Evolutionary conservation across 1,140 invertebrate species (phyloP), one percentile per base, ranked within the genome.

Genomic region (Daktulosphaira vitifoliae): DNA sequence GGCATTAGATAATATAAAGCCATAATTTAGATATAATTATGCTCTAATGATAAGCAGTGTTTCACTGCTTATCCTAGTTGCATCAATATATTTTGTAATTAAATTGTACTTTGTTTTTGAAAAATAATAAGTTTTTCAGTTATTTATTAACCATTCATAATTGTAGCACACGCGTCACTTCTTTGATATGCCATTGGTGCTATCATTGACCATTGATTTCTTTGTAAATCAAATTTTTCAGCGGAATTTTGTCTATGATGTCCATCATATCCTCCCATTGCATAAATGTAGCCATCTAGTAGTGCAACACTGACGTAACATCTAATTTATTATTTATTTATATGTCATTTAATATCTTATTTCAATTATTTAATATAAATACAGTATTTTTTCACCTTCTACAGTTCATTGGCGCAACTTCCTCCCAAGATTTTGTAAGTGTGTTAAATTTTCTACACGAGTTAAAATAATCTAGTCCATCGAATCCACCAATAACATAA

Each of bases 251-350:
- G 80, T 13, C 86, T 77, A 70, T 82, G 78, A 67, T 84, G 81
- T 5, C 88, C 87, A 73, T 89, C 85, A 71, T 82, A 89, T 4
- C 88, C 88, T 26, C 87, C 85, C 79, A 88, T 84, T 1, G 86
- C 85, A 71, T 87, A 88, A 62, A 88, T 81, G 1, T 78, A 71
- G 66, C 84, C 82, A 9, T 87, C 80, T 0, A 87, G 69, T 0
- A 83, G 78, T 1, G 81, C 80, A 0, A 83, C 82, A 67, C 83
- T 85, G 1, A 88, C 82, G 70, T 84, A 85, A 70, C 81, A 83
- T 53, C 80, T 79, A 33, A 33, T 33, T 33, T 33, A 33, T 11
- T 33, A 33, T 6, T n/a, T n/a, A 33, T 33, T 33, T 33, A 11
- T 6, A 33, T 33, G 29, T 33, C 11, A 5, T 33, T 11, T 33